Conservation (phyloP, 2,113 vertebrate genomes). For the Cebus imitator region DNA sequence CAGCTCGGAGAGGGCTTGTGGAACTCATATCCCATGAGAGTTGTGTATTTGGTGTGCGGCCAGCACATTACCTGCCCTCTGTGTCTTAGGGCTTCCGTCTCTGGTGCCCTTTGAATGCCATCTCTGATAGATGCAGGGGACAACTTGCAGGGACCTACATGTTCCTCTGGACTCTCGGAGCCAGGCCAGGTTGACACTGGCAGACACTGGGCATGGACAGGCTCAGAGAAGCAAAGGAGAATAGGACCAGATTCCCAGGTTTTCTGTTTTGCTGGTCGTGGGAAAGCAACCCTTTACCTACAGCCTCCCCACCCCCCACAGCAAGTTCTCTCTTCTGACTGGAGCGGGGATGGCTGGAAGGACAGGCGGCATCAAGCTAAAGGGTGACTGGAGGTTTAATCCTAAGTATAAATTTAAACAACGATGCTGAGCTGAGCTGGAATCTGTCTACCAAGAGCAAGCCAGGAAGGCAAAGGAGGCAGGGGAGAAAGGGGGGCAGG, state of each 20-base stretch:
- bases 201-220: conserved; percentile 48
- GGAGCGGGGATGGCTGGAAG: not conserved
- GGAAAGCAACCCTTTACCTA: not conserved
- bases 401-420: not conserved
- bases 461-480: not conserved
- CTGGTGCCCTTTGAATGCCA: conserved; percentile 53
- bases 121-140: conserved; percentile 63
- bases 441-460: not conserved
- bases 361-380: not conserved
- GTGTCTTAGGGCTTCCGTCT: conserved; percentile 68
- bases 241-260: conserved; percentile 67
- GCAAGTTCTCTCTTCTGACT: not conserved
- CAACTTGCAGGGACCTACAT: conserved; percentile 60
- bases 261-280: not conserved
- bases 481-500: not conserved
- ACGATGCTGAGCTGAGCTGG: not conserved
- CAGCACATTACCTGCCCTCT: conserved; percentile 38
- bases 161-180: conserved; percentile 56
- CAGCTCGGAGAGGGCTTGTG: conserved; percentile 55
- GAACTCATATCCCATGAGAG: conserved; percentile 53
- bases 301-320: not conserved
- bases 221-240: conserved; percentile 43
- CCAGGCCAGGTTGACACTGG: conserved; percentile 51
- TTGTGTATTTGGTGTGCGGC: conserved; percentile 9
- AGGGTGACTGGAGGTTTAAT: not conserved